Evolutionary conservation across 30 jellyfish, hydroid and myxozoan species (phyloP).

Genomic region (Turritopsis dohrnii): DNA sequence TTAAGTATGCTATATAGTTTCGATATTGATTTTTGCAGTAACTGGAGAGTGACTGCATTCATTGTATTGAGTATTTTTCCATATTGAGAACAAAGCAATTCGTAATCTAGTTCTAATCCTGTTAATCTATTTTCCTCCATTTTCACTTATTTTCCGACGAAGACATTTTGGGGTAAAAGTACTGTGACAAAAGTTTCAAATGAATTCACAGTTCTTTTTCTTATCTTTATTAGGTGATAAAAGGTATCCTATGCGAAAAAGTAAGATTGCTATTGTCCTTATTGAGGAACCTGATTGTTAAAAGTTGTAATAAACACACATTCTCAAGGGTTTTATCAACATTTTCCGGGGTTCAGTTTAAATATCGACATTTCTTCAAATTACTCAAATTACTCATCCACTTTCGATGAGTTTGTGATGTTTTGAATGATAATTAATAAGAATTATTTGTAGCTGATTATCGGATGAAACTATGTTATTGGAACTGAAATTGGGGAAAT

Average conservation of each 20-base stretch:
- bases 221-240: not conserved
- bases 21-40: not conserved
- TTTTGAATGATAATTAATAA: not conserved
- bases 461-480: not conserved
- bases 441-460: not conserved
- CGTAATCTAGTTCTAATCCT: not conserved
- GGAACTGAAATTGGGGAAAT: not conserved
- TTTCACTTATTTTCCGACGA: not conserved
- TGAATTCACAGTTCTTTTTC: not conserved
- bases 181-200: not conserved
- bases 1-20: not conserved
- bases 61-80: not conserved
- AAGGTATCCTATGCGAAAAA: not conserved
- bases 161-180: not conserved
- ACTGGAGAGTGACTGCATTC: not conserved
- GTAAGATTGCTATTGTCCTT: not conserved
- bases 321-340: not conserved
- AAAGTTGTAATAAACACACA: not conserved
- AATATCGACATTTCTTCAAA: not conserved
- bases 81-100: not conserved
- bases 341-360: not conserved
- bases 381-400: not conserved
- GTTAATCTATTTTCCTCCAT: not conserved
- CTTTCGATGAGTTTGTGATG: not conserved
- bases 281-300: not conserved